Evolutionary conservation across 2,888 invertebrate species (phyloP).

Genomic region (Cosmia trapezina): DNA sequence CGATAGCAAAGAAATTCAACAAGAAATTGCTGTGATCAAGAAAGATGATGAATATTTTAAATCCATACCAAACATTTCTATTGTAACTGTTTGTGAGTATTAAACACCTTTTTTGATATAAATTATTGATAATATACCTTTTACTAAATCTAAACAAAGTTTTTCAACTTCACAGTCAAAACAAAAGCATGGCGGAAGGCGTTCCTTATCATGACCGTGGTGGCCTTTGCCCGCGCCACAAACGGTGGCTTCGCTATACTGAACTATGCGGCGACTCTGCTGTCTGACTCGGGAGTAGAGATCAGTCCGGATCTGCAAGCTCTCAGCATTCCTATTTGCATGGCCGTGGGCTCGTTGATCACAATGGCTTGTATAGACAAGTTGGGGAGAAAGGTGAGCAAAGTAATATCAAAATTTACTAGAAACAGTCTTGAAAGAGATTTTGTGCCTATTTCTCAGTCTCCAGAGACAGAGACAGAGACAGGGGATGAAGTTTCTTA

Average conservation of each 20-base stretch:
- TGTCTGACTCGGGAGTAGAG: slow-evolving; percentile 66
- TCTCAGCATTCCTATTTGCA: slow-evolving; percentile 71
- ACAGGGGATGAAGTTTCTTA: too few species aligned
- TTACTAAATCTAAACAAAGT: background rate
- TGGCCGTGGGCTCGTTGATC: slow-evolving; percentile 69
- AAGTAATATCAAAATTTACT: background rate
- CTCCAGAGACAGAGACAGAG: too few species aligned
- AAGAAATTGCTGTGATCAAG: slow-evolving; percentile 73
- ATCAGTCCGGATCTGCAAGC: slow-evolving; percentile 70
- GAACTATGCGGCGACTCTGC: slow-evolving; percentile 71
- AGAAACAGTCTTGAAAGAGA: background rate
- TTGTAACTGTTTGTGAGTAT: slow-evolving; percentile 76
- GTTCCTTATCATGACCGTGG: slow-evolving; percentile 62
- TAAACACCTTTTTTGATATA: background rate
- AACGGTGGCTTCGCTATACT: slow-evolving; percentile 71
- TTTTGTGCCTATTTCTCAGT: background rate
- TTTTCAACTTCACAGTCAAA: slow-evolving; percentile 68
- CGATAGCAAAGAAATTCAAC: slow-evolving; percentile 72
- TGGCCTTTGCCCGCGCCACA: slow-evolving; percentile 63
- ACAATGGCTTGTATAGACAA: slow-evolving; percentile 69
- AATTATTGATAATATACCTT: too few species aligned
- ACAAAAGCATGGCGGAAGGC: slow-evolving; percentile 73
- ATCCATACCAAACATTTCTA: slow-evolving; percentile 74
- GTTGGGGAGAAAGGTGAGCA: slow-evolving; percentile 67
- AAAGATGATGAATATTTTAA: slow-evolving; percentile 75